phyloP scores from a whole-genome alignment of 2,888 invertebrate species.

The Heliconius erato region DNA sequence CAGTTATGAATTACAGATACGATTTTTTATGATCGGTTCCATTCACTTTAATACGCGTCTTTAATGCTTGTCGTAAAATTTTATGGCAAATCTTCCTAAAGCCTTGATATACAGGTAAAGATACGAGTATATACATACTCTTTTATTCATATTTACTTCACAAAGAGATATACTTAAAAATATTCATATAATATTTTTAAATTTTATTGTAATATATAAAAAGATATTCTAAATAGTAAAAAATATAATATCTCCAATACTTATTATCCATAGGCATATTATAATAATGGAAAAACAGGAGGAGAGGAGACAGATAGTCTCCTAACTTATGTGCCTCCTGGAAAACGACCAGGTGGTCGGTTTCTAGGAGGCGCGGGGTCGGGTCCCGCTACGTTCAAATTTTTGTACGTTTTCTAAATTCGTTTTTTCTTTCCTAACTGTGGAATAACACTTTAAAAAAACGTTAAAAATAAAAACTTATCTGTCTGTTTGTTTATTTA shows the following conservation, averaged over 20 bases:
- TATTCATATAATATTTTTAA: neutral
- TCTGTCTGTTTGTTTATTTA: neutral
- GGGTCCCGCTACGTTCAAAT: too few relatives aligned
- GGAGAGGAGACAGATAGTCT: too few relatives aligned
- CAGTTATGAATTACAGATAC: constrained; percentile 63
- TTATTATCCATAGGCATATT: too few relatives aligned
- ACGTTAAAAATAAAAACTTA: too few relatives aligned
- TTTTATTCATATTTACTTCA: constrained; percentile 10
- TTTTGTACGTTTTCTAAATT: too few relatives aligned
- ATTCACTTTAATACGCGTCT: constrained; percentile 67
- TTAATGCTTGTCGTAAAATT: constrained; percentile 75
- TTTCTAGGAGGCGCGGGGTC: too few relatives aligned
- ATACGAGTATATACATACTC: constrained; percentile 24
- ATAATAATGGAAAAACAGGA: too few relatives aligned
- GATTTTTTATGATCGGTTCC: constrained; percentile 64
- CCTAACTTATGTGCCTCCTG: too few relatives aligned
- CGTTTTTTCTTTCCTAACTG: too few relatives aligned
- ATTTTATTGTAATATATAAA: constrained; percentile 32
- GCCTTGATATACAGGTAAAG: constrained; percentile 67
- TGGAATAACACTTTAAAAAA: too few relatives aligned
- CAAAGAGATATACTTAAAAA: neutral
- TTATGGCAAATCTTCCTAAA: constrained; percentile 74
- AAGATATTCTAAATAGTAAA: neutral
- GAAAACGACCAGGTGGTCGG: too few relatives aligned
- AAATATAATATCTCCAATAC: too few relatives aligned